These are phyloP conservation scores for Grus americana DNA, from an alignment of 2,113 vertebrate species.

Conservation along the genomic window DNA sequence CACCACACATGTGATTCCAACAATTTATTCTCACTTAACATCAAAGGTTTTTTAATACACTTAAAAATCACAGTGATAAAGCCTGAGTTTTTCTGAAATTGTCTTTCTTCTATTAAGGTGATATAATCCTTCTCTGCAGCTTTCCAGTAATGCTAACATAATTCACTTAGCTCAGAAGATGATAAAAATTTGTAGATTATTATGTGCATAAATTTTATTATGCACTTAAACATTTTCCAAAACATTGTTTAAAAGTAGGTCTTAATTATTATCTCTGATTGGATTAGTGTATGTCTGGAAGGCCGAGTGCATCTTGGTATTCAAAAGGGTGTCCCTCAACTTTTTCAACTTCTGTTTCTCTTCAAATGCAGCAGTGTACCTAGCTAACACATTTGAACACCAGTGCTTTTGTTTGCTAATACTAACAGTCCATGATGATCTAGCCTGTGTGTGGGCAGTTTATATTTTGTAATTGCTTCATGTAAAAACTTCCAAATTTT, in stretches of 20 bases:
- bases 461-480: background rate
- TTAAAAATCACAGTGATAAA: background rate
- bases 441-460: background rate
- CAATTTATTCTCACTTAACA: background rate
- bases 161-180: background rate
- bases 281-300: background rate
- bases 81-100: background rate
- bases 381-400: background rate
- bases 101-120: background rate
- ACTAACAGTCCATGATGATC: background rate
- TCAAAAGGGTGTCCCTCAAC: background rate
- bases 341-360: background rate
- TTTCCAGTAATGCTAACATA: background rate
- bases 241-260: background rate
- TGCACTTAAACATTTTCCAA: background rate
- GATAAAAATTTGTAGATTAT: background rate
- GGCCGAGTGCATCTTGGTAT: background rate
- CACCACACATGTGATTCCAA: background rate
- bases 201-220: background rate
- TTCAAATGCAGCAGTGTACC: background rate
- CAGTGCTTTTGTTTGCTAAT: background rate
- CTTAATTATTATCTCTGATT: background rate
- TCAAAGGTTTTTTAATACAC: background rate
- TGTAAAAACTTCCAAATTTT: background rate
- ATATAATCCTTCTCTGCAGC: background rate